A percentile compares a stretch with the other conserved stretches of the same genome.
Evolutionary conservation across 53 echinoderm and acorn worm species (phyloP).

Genomic region (Patiria pectinifera): DNA sequence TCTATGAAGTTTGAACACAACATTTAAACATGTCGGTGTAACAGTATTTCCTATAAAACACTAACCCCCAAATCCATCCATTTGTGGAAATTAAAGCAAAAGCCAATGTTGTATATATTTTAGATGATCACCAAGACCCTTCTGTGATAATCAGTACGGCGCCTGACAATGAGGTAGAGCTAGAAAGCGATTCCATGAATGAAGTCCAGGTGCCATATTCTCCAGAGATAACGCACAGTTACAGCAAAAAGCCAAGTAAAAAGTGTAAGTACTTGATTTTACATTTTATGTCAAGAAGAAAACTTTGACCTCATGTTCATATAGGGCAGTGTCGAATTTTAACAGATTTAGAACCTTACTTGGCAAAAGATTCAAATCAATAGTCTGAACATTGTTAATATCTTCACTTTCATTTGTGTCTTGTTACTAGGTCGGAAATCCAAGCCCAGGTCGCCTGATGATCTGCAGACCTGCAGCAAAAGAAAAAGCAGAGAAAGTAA

Average conservation of each 20-base stretch:
- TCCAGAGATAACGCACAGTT: slow-evolving; percentile 39
- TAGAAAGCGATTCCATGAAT: slow-evolving; percentile 39
- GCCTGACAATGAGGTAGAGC: slow-evolving; percentile 58
- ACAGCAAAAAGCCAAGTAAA: slow-evolving; percentile 51
- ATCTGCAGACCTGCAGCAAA: slow-evolving; percentile 72
- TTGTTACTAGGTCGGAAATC: slow-evolving; percentile 74
- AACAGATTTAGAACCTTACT: background rate
- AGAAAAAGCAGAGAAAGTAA: slow-evolving; percentile 90
- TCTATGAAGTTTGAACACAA: too few relatives aligned
- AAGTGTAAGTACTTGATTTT: slow-evolving; percentile 25
- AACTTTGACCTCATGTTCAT: background rate
- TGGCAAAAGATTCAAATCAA: background rate
- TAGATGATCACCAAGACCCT: slow-evolving; percentile 26
- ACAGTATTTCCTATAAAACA: too few relatives aligned
- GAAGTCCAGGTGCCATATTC: slow-evolving; percentile 41
- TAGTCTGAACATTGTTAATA: background rate
- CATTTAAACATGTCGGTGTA: too few relatives aligned
- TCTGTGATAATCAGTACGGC: slow-evolving; percentile 34
- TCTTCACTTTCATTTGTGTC: background rate
- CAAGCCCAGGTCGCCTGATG: slow-evolving; percentile 77
- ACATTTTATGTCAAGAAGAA: background rate
- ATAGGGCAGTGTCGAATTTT: background rate
- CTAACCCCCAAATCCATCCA: too few relatives aligned
- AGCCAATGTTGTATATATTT: background rate
- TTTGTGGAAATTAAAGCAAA: too few relatives aligned